These are phyloP conservation scores for Lagria hirta DNA, from an alignment of 2,888 invertebrate species.

Conservation along the genomic window DNA sequence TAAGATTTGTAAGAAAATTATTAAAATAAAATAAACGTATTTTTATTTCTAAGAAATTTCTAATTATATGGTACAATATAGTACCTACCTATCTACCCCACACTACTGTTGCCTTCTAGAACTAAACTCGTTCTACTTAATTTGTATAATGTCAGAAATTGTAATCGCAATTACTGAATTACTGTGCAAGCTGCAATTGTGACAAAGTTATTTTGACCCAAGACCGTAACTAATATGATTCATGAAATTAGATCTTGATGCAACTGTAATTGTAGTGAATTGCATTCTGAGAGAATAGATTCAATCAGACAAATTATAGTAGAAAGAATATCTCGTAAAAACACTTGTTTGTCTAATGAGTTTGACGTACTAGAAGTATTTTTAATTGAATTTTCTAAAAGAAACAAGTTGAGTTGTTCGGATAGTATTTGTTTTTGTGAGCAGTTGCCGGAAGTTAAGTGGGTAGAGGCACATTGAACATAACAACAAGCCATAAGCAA, in stretches of 20 bases:
- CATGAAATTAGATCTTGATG: slow-evolving; percentile 10
- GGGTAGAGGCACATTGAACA: slow-evolving; percentile 20
- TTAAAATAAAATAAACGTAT: no score
- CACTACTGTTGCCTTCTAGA: no score
- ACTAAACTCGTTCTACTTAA: no score
- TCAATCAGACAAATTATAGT: slow-evolving; percentile 19
- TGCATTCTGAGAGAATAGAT: slow-evolving; percentile 17
- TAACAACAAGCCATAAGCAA: slow-evolving; percentile 29
- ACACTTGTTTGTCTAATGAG: slow-evolving; percentile 20
- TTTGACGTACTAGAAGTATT: slow-evolving; percentile 15
- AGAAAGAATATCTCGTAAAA: slow-evolving; percentile 19
- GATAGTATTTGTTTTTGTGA: slow-evolving; percentile 26
- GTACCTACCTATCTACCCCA: no score
- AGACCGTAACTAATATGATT: no score
- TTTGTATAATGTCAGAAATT: no score
- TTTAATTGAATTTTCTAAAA: slow-evolving; percentile 25
- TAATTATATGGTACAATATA: no score
- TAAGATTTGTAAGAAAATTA: no score
- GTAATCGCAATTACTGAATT: no score
- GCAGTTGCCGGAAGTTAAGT: slow-evolving; percentile 10
- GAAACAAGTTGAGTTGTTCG: slow-evolving; percentile 26
- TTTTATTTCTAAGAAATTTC: no score
- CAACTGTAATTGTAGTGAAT: slow-evolving; percentile 16
- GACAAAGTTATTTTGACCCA: no score
- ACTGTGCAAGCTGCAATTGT: no score